These are phyloP conservation scores for Bicyclus anynana DNA, from an alignment of 1,140 invertebrate species.

Conservation along the genomic window DNA sequence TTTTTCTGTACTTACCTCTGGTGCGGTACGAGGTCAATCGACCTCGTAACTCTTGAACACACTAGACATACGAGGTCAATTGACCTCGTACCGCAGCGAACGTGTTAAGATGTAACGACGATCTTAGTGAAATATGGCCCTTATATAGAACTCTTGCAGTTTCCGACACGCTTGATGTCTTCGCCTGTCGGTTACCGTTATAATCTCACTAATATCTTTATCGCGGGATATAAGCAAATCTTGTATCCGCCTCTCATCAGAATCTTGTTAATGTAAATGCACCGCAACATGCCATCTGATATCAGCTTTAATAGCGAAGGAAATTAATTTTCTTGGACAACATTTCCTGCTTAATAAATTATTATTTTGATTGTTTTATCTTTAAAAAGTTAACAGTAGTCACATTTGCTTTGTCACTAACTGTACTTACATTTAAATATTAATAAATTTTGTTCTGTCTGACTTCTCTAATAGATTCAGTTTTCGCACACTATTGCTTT, in stretches of 20 bases:
- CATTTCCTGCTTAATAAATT: neutral
- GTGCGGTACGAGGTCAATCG: too few relatives aligned
- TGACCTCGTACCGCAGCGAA: too few relatives aligned
- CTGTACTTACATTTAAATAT: too few relatives aligned
- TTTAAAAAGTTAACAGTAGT: neutral
- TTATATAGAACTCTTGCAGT: slow-evolving; percentile 21
- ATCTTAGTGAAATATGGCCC: neutral
- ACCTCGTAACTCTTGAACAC: too few relatives aligned
- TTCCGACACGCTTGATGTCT: slow-evolving; percentile 42
- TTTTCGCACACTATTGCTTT: neutral
- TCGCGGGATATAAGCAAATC: slow-evolving; percentile 26
- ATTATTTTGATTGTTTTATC: neutral
- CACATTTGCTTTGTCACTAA: too few relatives aligned
- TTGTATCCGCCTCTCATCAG: slow-evolving; percentile 25
- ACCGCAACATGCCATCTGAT: slow-evolving; percentile 12
- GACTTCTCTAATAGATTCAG: neutral
- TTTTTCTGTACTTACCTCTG: too few relatives aligned
- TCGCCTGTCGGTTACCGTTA: slow-evolving; percentile 60
- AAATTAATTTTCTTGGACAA: neutral
- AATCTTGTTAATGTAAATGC: slow-evolving; percentile 11
- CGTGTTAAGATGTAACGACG: too few relatives aligned
- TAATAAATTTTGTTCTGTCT: too few relatives aligned
- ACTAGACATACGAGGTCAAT: too few relatives aligned
- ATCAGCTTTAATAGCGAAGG: slow-evolving; percentile 1
- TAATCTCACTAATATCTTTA: slow-evolving; percentile 37